Conservation (phyloP, 2,888 invertebrate genomes). For the Syrista parreyssii region DNA sequence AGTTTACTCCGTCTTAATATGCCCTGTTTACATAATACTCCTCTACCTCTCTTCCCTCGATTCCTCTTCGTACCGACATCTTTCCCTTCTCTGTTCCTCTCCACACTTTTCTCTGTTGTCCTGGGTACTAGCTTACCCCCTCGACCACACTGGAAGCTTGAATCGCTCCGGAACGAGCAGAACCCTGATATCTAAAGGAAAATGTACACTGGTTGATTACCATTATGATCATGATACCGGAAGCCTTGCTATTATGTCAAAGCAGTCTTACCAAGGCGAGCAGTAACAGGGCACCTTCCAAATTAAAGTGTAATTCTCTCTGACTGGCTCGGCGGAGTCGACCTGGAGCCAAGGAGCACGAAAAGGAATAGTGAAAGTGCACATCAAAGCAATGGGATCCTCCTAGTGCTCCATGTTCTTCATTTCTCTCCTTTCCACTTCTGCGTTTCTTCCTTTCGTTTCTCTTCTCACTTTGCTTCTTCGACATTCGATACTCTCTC, state of each 20-base stretch:
- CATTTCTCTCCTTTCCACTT: not conserved
- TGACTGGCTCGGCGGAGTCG: not conserved
- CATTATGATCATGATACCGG: conserved; percentile 38
- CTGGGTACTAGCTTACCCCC: conserved; percentile 8
- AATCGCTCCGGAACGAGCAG: conserved; percentile 16
- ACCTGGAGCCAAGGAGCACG: conserved; percentile 12
- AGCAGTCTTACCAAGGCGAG: conserved; percentile 16
- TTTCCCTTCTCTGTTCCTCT: not conserved
- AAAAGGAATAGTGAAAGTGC: conserved; percentile 35
- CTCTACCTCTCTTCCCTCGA: conserved; percentile 1
- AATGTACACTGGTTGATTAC: conserved; percentile 38
- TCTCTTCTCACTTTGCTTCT: conserved; percentile 3
- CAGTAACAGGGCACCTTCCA: conserved; percentile 23
- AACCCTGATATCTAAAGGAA: conserved; percentile 31
- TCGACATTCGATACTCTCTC: conserved; percentile 21
- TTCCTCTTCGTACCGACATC: not conserved
- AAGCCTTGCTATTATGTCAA: conserved; percentile 35
- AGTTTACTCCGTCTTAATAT: conserved; percentile 23
- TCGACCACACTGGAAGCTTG: conserved; percentile 11
- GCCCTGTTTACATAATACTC: conserved; percentile 29
- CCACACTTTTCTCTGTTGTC: conserved; percentile 12
- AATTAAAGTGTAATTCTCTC: conserved; percentile 36
- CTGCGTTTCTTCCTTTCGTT: not conserved
- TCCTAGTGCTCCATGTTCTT: conserved; percentile 14
- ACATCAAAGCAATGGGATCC: conserved; percentile 34